Percentiles rank a stretch among this genome's conserved stretches.
phyloP scores from a whole-genome alignment of 2,888 invertebrate genomes.

The Drosophila kuntzei region DNA sequence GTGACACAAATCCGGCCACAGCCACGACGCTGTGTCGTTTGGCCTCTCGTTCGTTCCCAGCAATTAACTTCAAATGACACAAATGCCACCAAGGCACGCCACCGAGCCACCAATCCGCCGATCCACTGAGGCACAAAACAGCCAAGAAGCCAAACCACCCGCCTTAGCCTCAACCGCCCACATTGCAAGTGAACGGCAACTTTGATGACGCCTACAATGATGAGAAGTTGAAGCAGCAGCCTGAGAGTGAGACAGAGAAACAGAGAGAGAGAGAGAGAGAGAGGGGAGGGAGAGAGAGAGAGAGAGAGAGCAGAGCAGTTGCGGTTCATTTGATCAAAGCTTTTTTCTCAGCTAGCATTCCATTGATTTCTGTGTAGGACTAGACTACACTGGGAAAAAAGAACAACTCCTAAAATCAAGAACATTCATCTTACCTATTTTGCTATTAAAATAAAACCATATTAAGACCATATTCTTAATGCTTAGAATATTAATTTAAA shows the following conservation, averaged over 20 bases:
- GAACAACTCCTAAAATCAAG: no score
- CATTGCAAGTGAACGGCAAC: conserved; percentile 78
- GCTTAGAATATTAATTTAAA: no score
- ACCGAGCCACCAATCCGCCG: conserved; percentile 25
- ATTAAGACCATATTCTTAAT: no score
- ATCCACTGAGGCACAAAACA: conserved; percentile 13
- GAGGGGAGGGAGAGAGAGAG: no score
- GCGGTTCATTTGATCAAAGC: conserved; percentile 76
- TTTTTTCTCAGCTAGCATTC: conserved; percentile 63
- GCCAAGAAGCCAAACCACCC: conserved; percentile 45
- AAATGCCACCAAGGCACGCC: conserved; percentile 80
- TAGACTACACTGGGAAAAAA: no score
- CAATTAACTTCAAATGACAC: conserved; percentile 81
- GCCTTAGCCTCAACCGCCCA: conserved; percentile 52
- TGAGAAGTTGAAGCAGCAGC: conserved; percentile 37
- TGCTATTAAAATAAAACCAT: no score
- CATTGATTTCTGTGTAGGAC: conserved; percentile 67
- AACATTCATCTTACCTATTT: no score
- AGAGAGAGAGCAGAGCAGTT: no score
- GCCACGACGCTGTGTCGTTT: conserved; percentile 14
- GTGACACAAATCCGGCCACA: conserved; percentile 75
- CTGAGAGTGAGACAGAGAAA: no score
- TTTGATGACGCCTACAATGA: conserved; percentile 75
- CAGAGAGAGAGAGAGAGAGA: no score
- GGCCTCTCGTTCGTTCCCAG: conserved; percentile 74